Conservation (phyloP, 2,113 vertebrate species). For the Alligator mississippiensis region DNA sequence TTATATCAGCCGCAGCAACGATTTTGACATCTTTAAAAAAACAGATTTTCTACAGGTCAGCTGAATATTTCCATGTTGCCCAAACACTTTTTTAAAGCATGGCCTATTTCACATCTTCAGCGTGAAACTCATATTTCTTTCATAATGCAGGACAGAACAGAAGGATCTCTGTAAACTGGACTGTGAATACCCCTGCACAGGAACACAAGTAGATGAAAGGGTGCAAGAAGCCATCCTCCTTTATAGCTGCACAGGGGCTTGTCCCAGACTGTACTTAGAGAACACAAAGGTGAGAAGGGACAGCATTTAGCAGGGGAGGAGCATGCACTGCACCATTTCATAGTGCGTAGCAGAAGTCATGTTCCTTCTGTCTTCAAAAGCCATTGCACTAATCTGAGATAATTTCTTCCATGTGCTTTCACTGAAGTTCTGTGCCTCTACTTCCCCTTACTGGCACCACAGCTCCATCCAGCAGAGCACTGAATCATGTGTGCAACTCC, state of each 20-base stretch:
- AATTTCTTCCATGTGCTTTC: not conserved
- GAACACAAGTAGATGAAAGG: not conserved
- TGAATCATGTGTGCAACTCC: not conserved
- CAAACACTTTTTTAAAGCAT: not conserved
- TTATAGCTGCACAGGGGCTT: not conserved
- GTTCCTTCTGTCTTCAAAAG: not conserved
- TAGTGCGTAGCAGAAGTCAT: not conserved
- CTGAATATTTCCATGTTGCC: not conserved
- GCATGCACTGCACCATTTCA: not conserved
- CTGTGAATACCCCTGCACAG: not conserved
- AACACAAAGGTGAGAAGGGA: not conserved
- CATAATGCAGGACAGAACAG: rapidly evolving
- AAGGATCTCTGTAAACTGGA: not conserved
- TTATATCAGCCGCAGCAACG: constrained; percentile 87
- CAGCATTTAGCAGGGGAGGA: not conserved
- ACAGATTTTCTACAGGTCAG: constrained; percentile 73
- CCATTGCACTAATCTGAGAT: not conserved
- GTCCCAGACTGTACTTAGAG: not conserved
- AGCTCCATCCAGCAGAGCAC: not conserved
- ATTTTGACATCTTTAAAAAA: constrained; percentile 88
- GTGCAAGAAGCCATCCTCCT: not conserved
- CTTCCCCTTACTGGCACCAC: not conserved
- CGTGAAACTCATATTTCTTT: constrained; percentile 27
- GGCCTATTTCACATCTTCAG: not conserved
- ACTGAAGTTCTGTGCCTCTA: not conserved